Percentiles rank a stretch among this genome's conserved stretches.
Evolutionary conservation across 2,888 invertebrate genomes (phyloP).

Genomic region (Protophormia terraenovae): DNA sequence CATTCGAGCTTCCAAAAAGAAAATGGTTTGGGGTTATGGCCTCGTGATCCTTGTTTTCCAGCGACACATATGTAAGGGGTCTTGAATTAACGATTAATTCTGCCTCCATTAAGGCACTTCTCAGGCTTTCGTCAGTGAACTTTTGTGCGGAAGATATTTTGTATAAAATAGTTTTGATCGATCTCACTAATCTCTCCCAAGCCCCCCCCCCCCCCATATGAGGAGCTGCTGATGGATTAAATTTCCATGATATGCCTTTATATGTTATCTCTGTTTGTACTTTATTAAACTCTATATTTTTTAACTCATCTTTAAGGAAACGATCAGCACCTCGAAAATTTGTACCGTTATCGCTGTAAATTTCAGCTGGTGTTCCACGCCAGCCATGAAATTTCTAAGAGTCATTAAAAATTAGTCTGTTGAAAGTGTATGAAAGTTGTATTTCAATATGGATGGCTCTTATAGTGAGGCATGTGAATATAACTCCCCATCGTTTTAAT

Average conservation of each 20-base stretch:
- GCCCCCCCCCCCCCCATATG: constrained; percentile 40
- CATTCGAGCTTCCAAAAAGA: too few relatives aligned
- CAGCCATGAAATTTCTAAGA: not conserved
- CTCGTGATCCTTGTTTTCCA: not conserved
- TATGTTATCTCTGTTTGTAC: not conserved
- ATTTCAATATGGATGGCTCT: constrained; percentile 38
- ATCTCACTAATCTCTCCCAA: constrained; percentile 47
- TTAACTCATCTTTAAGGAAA: constrained; percentile 17
- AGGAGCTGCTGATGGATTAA: constrained; percentile 43
- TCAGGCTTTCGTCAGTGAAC: constrained; percentile 57
- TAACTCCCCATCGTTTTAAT: not conserved
- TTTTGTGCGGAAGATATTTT: constrained; percentile 37
- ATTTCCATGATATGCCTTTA: constrained; percentile 3
- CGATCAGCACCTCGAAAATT: constrained; percentile 41
- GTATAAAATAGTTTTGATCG: constrained; percentile 54
- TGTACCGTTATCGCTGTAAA: constrained; percentile 27
- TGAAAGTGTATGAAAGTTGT: not conserved
- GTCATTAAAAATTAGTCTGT: constrained; percentile 6
- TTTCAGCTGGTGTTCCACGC: not conserved
- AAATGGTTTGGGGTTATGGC: constrained; percentile 7
- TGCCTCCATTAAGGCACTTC: constrained; percentile 46
- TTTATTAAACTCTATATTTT: constrained; percentile 5
- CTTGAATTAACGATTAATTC: too few relatives aligned
- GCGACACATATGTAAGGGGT: not conserved
- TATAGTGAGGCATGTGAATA: constrained; percentile 18